These are phyloP conservation scores for Urocolius indicus DNA, from an alignment of 2,113 vertebrate species.

Conservation along the genomic window DNA sequence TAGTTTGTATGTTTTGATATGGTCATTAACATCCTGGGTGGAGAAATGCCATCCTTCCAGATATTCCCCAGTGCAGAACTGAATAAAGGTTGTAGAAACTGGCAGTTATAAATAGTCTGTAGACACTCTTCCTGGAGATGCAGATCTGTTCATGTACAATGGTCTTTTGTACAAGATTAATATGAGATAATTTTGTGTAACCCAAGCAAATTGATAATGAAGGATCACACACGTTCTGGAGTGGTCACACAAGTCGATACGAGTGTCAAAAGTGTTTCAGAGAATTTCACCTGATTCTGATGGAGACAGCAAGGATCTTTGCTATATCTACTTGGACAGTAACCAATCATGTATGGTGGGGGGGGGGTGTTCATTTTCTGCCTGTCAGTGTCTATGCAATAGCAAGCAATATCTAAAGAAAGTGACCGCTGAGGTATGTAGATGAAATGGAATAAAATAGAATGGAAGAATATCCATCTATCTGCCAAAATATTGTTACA, in stretches of 20 bases:
- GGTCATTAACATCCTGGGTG: background rate
- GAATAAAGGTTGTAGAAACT: background rate
- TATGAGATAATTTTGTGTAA: background rate
- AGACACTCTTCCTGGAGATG: background rate
- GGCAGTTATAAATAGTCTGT: background rate
- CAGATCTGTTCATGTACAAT: background rate
- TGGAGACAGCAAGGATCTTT: background rate
- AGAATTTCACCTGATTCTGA: background rate
- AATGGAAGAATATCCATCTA: background rate
- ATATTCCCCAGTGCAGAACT: background rate
- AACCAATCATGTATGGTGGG: rapidly evolving
- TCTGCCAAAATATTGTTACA: background rate
- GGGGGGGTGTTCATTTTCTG: background rate
- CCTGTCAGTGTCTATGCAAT: background rate
- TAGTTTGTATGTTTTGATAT: background rate
- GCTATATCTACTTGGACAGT: background rate
- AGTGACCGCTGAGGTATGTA: rapidly evolving
- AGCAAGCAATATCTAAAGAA: background rate
- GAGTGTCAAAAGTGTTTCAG: background rate
- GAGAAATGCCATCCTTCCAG: background rate
- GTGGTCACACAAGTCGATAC: background rate
- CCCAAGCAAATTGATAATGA: background rate
- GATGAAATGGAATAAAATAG: background rate
- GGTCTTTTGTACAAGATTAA: background rate
- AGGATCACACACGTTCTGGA: background rate